Conservation (phyloP, 2,113 vertebrate species). For the Oncorhynchus keta region DNA sequence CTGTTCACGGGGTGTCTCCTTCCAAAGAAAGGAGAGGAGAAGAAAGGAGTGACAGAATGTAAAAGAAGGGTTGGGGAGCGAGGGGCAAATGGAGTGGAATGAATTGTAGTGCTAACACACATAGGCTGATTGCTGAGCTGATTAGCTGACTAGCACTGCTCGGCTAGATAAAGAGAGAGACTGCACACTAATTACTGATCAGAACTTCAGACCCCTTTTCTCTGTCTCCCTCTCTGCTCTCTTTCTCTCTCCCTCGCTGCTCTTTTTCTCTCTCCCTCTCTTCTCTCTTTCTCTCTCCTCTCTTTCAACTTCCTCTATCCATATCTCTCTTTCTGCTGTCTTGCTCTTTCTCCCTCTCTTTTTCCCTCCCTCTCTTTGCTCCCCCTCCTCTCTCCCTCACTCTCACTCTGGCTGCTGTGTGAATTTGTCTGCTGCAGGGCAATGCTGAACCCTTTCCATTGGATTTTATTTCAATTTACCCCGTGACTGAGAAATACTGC, state of each 20-base stretch:
- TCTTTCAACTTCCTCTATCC: no score
- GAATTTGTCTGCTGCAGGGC: background rate
- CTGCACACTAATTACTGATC: constrained; percentile 1
- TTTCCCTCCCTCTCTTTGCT: no score
- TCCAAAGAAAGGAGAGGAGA: constrained; percentile 29
- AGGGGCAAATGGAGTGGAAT: constrained; percentile 29
- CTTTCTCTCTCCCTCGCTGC: no score
- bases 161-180: constrained; percentile 31
- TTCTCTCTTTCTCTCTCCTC: background rate
- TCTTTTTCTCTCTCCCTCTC: no score
- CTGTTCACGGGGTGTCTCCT: constrained; percentile 33
- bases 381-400: background rate
- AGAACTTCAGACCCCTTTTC: background rate
- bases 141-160: constrained; percentile 32
- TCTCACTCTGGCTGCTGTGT: background rate
- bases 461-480: background rate
- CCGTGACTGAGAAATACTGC: background rate
- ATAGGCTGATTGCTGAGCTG: constrained; percentile 39
- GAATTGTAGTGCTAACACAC: constrained; percentile 19
- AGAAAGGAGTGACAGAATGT: constrained; percentile 37
- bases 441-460: background rate
- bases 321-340: background rate
- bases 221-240: background rate
- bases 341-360: no score
- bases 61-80: constrained; percentile 32